These are phyloP conservation scores for Trichogramma pretiosum DNA, from an alignment of 1,140 invertebrate species.

Conservation along the genomic window DNA sequence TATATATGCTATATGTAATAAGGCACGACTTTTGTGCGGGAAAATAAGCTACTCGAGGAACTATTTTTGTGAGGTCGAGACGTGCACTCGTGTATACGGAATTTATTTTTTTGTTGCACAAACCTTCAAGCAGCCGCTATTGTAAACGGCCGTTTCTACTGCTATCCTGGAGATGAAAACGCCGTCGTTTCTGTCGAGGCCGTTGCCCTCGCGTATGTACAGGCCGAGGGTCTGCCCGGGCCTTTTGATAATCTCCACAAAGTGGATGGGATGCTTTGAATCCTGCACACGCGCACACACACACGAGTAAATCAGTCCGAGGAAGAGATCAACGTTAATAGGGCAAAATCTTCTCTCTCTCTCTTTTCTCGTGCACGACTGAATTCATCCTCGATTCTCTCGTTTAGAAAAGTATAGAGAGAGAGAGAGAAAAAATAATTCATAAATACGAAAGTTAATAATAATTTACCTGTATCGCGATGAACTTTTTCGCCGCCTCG, in stretches of 20 bases:
- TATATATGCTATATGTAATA: constrained; percentile 4
- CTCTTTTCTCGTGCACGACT: too few species aligned
- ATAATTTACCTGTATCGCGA: constrained; percentile 56
- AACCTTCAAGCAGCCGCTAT: constrained; percentile 87
- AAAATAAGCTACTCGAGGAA: too few species aligned
- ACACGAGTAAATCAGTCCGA: too few species aligned
- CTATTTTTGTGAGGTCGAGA: too few species aligned
- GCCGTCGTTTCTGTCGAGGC: constrained; percentile 83
- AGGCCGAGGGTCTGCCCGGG: constrained; percentile 96
- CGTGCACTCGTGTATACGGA: too few species aligned
- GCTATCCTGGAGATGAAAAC: constrained; percentile 98
- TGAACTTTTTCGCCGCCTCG: constrained; percentile 75
- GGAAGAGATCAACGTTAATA: too few species aligned
- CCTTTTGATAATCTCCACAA: constrained; percentile 98
- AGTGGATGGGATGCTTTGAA: constrained; percentile 74
- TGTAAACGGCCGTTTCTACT: constrained; percentile 90
- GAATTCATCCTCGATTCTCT: too few species aligned
- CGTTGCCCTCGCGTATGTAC: constrained; percentile 95
- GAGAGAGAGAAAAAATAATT: too few species aligned
- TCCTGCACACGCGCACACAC: constrained; percentile 53
- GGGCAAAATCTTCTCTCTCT: too few species aligned
- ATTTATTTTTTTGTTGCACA: background rate
- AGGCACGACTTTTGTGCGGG: too few species aligned
- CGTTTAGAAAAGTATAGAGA: too few species aligned
- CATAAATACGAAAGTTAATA: too few species aligned